These are phyloP conservation scores for Vidua chalybeata DNA, from an alignment of 2,113 vertebrate species.

Conservation along the genomic window DNA sequence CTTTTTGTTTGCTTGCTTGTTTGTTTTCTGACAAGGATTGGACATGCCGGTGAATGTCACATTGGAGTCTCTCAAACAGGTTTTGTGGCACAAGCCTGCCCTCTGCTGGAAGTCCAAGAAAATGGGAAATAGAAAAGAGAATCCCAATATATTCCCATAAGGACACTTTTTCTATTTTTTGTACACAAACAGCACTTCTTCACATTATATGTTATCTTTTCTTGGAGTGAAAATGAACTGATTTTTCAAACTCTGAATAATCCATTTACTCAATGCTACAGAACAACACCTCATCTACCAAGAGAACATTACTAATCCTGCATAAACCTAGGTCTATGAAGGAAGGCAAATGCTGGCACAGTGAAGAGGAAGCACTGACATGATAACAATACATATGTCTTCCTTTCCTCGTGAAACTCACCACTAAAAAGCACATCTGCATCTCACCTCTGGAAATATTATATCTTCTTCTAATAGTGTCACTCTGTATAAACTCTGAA, in stretches of 20 bases:
- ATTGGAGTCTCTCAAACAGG: fast-evolving
- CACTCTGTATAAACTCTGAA: not conserved
- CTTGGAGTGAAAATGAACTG: not conserved
- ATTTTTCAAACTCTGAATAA: not conserved
- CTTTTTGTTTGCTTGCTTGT: no score
- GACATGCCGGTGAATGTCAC: not conserved
- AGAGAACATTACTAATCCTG: not conserved
- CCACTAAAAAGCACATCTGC: not conserved
- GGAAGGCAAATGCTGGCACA: not conserved
- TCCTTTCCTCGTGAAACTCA: not conserved
- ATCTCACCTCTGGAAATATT: not conserved
- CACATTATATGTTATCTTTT: not conserved
- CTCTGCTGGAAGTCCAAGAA: constrained; percentile 43
- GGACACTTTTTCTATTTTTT: not conserved
- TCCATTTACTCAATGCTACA: not conserved
- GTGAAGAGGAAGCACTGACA: not conserved
- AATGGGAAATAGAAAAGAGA: not conserved
- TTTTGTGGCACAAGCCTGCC: constrained; percentile 34
- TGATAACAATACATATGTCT: not conserved
- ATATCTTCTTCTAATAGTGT: not conserved
- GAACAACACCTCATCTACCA: not conserved
- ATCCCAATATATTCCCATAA: not conserved
- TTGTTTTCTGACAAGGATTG: not conserved
- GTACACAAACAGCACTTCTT: not conserved
- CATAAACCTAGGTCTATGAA: not conserved